Evolutionary conservation across 1,140 invertebrate species (phyloP), one percentile per base, ranked within the genome.

Genomic region (Drosophila sproati): DNA sequence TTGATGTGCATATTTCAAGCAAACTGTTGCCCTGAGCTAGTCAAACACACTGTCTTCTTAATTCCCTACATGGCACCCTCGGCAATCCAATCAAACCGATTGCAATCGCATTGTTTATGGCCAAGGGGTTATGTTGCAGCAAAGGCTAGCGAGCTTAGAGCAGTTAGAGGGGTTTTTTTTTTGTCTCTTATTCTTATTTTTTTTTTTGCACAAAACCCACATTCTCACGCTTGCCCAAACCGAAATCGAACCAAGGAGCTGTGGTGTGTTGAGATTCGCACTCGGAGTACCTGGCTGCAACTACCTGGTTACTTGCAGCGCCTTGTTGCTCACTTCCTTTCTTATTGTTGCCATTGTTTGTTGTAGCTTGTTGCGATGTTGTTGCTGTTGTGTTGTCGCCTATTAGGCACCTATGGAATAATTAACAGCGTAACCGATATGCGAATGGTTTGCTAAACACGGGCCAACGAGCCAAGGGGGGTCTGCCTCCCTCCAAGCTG

Each of bases 71-170:
- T 20, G 54, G 48, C 41, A 31, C 37, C 39, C 78, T 76, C 45
- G 39, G 55, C 61, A 73, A 82, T 69, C 66, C 67, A 77, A 87
- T 82, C 76, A 78, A 71, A 67, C 52, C 68, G 80, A 88, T 88
- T 50, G 86, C 86, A 88, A 86, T 88, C 83, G 67, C 75, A 87
- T 86, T 86, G 79, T 86, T 82, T 79, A 82, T 87, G 82, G 67
- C 59, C 31, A 61, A 52, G 57, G 63, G 63, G 55, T 72, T 73
- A 59, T 7, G 5, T 12, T 39, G 37, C 37, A 39, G 20, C 2
- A n/a, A 43, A 43, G 39, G 39, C 5, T n/a, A 43, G 4, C 10
- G 39, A 43, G 39, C 3, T 43, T n/a, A 43, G 39, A 3, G 6
- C 4, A n/a, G 20, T 35, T 20, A 29, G 39, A 28, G 32, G 28